A percentile compares a stretch with the other conserved stretches of the same genome.
phyloP scores from a whole-genome alignment of 2,113 vertebrate species.

The Mirounga angustirostris region DNA sequence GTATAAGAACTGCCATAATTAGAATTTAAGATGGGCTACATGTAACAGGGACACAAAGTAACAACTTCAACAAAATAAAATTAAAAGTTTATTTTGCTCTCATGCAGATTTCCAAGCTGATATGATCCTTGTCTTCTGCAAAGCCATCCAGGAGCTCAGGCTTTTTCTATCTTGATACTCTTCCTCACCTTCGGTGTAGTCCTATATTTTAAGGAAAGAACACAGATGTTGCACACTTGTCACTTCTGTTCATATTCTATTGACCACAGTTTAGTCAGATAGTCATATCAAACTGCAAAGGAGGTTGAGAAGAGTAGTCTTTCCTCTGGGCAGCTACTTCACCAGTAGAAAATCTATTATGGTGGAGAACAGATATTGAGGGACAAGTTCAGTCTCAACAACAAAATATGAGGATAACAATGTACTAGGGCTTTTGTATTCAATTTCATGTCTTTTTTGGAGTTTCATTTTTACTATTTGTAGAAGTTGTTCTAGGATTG shows the following conservation, averaged over 20 bases:
- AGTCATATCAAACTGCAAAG: neutral
- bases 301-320: neutral
- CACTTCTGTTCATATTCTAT: neutral
- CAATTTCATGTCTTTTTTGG: neutral
- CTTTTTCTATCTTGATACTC: accelerated
- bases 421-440: neutral
- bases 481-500: neutral
- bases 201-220: neutral
- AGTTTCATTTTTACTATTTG: neutral
- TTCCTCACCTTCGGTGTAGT: neutral
- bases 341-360: neutral
- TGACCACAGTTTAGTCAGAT: too few species aligned
- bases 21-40: neutral
- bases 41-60: neutral
- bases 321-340: neutral
- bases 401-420: neutral
- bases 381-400: too few species aligned
- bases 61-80: neutral
- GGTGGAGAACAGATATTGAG: neutral
- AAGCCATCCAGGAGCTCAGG: neutral
- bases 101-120: too few species aligned
- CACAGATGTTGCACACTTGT: too few species aligned
- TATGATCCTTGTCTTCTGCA: neutral
- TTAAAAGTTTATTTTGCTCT: neutral
- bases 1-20: neutral